phyloP scores from a whole-genome alignment of 2,113 vertebrate species.

The Tenebrosternarchus preto region DNA sequence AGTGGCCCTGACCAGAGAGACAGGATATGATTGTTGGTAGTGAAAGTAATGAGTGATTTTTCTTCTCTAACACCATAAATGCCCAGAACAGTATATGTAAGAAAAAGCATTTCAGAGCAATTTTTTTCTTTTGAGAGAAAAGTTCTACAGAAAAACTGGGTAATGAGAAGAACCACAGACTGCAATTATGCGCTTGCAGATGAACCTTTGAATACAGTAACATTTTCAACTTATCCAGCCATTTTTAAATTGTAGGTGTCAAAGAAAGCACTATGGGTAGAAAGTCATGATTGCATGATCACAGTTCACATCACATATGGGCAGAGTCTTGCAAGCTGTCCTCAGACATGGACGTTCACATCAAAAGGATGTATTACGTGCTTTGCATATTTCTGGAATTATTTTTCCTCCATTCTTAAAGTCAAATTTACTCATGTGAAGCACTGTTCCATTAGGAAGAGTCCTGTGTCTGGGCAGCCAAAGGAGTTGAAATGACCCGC shows the following conservation, averaged over 20 bases:
- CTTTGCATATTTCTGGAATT: background rate
- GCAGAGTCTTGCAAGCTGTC: background rate
- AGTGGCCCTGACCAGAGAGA: slow-evolving; percentile 16
- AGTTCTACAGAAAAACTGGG: slow-evolving; percentile 10
- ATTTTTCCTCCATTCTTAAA: background rate
- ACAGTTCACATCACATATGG: background rate
- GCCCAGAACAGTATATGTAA: slow-evolving; percentile 1
- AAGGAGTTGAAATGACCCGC: slow-evolving; percentile 16
- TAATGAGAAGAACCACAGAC: background rate
- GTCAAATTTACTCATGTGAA: slow-evolving; percentile 11
- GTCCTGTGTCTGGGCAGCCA: slow-evolving; percentile 8
- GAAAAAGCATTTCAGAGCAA: background rate
- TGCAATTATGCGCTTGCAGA: slow-evolving; percentile 18
- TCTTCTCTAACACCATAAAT: slow-evolving; percentile 21
- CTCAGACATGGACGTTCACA: background rate
- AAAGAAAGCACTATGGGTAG: background rate
- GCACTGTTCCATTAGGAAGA: slow-evolving; percentile 2
- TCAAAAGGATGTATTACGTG: slow-evolving; percentile 11
- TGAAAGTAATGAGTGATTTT: slow-evolving; percentile 7
- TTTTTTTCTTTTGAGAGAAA: slow-evolving; percentile 16
- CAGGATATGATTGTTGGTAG: slow-evolving; percentile 16
- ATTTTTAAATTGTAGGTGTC: background rate
- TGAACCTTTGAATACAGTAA: slow-evolving; percentile 13
- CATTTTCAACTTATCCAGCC: slow-evolving; percentile 11
- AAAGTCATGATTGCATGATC: too few species aligned